Evolutionary conservation across 2,113 vertebrate species (phyloP).

Genomic region (Percina caprodes): DNA sequence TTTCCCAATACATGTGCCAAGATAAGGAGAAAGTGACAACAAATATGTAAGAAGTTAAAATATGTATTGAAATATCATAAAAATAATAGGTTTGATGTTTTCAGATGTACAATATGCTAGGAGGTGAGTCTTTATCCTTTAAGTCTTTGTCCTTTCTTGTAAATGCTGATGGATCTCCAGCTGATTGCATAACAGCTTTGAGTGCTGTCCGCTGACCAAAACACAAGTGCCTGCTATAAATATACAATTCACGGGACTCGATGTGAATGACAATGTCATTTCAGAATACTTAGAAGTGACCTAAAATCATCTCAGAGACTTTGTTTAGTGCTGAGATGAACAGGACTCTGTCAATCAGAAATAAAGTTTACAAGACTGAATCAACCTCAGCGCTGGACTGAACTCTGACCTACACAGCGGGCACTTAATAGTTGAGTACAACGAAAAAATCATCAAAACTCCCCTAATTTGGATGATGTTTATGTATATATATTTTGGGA

Average conservation of each 20-base stretch:
- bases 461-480: no score
- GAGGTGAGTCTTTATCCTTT: constrained; percentile 12
- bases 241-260: not conserved
- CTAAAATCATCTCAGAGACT: not conserved
- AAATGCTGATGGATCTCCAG: not conserved
- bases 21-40: constrained; percentile 6
- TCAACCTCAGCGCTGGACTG: no score
- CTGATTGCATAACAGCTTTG: not conserved
- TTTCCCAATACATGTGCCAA: not conserved
- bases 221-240: not conserved
- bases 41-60: not conserved
- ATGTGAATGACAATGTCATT: not conserved
- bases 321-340: not conserved
- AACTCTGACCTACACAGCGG: no score
- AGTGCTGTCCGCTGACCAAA: not conserved
- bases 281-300: not conserved
- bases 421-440: no score
- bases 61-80: constrained; percentile 4
- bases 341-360: not conserved
- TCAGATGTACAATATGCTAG: not conserved
- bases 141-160: not conserved
- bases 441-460: no score
- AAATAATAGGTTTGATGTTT: constrained; percentile 4
- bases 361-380: not conserved
- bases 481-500: no score